Conservation (phyloP, 1,140 invertebrate genomes). For the Grapholita molesta region DNA sequence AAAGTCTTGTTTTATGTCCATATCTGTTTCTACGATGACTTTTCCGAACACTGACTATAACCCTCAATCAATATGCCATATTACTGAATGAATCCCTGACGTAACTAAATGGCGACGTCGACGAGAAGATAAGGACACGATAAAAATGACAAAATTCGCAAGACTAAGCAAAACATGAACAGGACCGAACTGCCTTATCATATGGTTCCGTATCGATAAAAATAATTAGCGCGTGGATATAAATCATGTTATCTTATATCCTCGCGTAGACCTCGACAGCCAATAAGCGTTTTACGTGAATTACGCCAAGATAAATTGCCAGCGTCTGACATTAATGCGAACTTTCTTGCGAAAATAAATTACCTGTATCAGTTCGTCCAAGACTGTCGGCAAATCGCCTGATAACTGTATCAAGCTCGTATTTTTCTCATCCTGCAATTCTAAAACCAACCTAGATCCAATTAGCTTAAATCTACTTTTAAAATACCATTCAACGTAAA, state of each 20-base stretch:
- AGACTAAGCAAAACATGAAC: background rate
- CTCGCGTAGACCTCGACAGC: slow-evolving; percentile 54
- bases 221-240: slow-evolving; percentile 52
- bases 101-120: background rate
- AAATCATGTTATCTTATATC: slow-evolving; percentile 55
- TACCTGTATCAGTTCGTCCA: slow-evolving; percentile 45
- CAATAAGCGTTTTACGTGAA: slow-evolving; percentile 68
- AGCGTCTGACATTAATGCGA: slow-evolving; percentile 58
- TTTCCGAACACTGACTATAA: too few species aligned
- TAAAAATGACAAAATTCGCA: background rate
- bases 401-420: background rate
- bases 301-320: slow-evolving; percentile 67
- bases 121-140: background rate
- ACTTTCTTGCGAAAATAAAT: slow-evolving; percentile 64
- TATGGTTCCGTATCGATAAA: slow-evolving; percentile 24
- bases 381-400: slow-evolving; percentile 21
- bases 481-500: background rate
- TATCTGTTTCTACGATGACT: too few species aligned
- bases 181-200: background rate
- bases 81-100: too few species aligned
- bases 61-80: too few species aligned
- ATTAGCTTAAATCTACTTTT: background rate
- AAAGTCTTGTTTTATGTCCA: too few species aligned
- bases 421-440: background rate
- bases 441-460: background rate